Base-by-base conservation (phyloP, 2,888 invertebrate species). In the Drosophila stalkeri region DNA sequence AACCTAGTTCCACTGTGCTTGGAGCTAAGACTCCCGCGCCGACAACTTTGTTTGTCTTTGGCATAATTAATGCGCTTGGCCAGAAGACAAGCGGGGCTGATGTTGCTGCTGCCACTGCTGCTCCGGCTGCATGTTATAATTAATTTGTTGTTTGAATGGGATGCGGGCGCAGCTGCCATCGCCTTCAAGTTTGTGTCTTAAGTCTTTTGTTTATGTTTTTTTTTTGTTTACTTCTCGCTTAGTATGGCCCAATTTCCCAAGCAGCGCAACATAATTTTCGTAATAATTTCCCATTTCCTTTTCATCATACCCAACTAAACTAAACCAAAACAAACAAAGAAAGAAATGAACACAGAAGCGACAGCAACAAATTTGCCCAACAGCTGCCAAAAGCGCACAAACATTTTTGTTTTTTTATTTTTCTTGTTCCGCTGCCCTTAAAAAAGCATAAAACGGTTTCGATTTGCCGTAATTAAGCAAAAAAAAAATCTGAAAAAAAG, bases 271-370 rank as follows among this genome's bases (percentile, higher is more conserved):
- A 70, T 56, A 69, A 75, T 76, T 83, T 81, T 82, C 69, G 74
- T 81, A 74, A 82, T 82, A 82, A 82, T 83, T 82, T 84, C 71
- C 77, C 79, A 83, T 81, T 82, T 82, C 81, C 84, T 81, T 80
- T 82, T 68, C 71, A 64, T 63, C 65, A 68, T 49, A 55, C 14
- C 14, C 37, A 37, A 46, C 1, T 14, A 37, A 37, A 37, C 23
- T 61, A 66, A 64, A 27, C 33, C 31, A 52, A 23, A 16, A 46
- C 46, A 46, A 61, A 78, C 37, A 63, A 61, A 78, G 41, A 67
- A 61, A 51, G 54, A 49, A 72, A 46, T 59, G 47, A 47, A 62
- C 64, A 52, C 27, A 60, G 60, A 49, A 72, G 44, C 51, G 39
- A 46, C 52, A 59, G 43, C 37, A 57, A 67, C 47, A 67, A 62